Percentiles rank a stretch among this genome's conserved stretches.
Conservation (phyloP, 2,797 vertebrate genomes). For the Enteromius paludinosus region DNA sequence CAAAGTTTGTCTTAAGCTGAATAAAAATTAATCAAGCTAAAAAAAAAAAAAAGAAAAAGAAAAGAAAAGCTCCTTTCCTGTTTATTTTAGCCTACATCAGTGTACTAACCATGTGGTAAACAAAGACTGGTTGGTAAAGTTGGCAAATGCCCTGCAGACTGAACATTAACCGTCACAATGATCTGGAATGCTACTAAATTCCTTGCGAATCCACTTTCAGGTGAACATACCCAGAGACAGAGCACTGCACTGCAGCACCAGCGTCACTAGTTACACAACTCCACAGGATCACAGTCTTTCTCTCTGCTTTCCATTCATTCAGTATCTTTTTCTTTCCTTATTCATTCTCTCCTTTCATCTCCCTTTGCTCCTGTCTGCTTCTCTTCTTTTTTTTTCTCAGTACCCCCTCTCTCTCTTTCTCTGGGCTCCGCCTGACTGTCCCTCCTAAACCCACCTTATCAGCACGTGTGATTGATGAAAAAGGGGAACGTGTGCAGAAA, state of each 20-base stretch:
- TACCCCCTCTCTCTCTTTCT: slow-evolving; percentile 33
- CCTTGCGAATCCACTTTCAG: neutral
- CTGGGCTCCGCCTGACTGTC: slow-evolving; percentile 20
- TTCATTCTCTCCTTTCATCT: slow-evolving; percentile 29
- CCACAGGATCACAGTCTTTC: slow-evolving; percentile 19
- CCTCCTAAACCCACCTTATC: slow-evolving; percentile 47
- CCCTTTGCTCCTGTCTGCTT: slow-evolving; percentile 21
- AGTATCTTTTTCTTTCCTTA: slow-evolving; percentile 13
- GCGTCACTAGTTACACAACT: slow-evolving; percentile 45
- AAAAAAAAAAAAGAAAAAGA: neutral
- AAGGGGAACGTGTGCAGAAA: slow-evolving; percentile 52
- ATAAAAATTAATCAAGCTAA: neutral
- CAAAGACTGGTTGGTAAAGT: neutral
- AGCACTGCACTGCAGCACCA: slow-evolving; percentile 18
- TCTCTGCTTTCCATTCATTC: slow-evolving; percentile 27
- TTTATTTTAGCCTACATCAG: neutral
- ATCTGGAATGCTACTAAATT: neutral
- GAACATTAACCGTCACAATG: neutral
- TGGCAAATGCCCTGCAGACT: neutral
- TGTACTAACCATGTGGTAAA: neutral
- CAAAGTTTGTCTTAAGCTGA: neutral
- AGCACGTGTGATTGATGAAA: slow-evolving; percentile 58
- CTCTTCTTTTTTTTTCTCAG: neutral
- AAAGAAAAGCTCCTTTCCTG: neutral
- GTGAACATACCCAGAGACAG: slow-evolving; percentile 6